Conservation (phyloP, 2,888 invertebrate species). For the Xiphydria camelus region DNA sequence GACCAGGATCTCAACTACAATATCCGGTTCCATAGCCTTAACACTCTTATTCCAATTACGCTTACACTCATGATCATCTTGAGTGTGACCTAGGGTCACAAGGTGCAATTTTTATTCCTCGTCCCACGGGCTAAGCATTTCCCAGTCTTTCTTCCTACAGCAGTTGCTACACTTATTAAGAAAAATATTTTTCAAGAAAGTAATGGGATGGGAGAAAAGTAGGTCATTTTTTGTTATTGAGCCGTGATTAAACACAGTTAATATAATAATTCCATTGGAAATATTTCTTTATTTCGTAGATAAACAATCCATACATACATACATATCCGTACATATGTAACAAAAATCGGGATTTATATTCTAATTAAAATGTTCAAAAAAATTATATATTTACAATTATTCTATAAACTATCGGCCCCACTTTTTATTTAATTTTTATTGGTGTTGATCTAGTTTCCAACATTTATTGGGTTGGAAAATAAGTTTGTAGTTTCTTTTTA, state of each 20-base stretch:
- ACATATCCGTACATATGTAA: no score
- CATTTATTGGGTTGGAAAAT: no score
- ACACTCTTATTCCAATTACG: not conserved
- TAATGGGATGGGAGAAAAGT: not conserved
- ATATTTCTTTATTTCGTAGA: not conserved
- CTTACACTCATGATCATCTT: not conserved
- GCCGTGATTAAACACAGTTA: not conserved
- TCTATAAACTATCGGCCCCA: no score
- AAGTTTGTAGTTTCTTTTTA: no score
- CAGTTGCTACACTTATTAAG: not conserved
- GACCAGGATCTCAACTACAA: not conserved
- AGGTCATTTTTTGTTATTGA: not conserved
- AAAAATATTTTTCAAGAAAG: not conserved
- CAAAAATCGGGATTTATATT: no score
- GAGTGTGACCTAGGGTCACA: not conserved
- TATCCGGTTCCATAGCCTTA: not conserved
- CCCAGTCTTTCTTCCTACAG: not conserved
- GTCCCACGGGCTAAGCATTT: not conserved
- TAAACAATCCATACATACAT: not conserved
- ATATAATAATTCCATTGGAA: not conserved
- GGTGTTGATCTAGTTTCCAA: no score
- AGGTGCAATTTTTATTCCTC: not conserved
- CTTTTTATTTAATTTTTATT: no score
- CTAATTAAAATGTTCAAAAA: no score
- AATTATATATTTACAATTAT: no score